Percentiles rank a stretch among this genome's conserved stretches.
Evolutionary conservation across 2,113 vertebrate species (phyloP).

Genomic region (Syngnathus typhle): DNA sequence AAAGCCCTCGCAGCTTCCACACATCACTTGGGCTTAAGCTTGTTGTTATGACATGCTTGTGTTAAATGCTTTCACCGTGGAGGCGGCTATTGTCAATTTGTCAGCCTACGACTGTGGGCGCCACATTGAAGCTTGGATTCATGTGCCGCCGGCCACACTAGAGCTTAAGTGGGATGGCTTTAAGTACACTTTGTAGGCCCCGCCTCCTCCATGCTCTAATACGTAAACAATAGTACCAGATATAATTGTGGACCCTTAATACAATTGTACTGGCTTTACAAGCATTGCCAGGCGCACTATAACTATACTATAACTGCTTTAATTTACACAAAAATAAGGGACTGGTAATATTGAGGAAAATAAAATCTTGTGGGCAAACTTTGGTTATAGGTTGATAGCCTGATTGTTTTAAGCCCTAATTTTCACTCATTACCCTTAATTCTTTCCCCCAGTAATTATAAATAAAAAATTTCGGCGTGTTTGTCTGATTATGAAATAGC

Average conservation of each 20-base stretch:
- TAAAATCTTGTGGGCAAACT: too few relatives aligned
- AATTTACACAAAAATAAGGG: not conserved
- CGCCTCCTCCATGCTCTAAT: not conserved
- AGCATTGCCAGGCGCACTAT: too few relatives aligned
- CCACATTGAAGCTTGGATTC: constrained; percentile 18
- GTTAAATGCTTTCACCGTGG: constrained; percentile 44
- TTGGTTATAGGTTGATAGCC: too few relatives aligned
- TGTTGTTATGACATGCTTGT: constrained; percentile 60
- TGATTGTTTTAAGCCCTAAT: not conserved
- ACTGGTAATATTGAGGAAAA: too few relatives aligned
- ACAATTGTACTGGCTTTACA: not conserved
- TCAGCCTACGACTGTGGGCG: constrained; percentile 34
- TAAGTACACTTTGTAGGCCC: not conserved
- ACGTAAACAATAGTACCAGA: not conserved
- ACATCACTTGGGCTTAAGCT: constrained; percentile 59
- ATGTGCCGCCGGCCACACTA: constrained; percentile 25
- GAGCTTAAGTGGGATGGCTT: constrained; percentile 9
- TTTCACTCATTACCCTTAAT: not conserved
- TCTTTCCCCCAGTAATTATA: too few relatives aligned
- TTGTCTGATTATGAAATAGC: too few relatives aligned
- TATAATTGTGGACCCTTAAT: not conserved
- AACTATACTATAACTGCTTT: not conserved
- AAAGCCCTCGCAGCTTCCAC: constrained; percentile 45
- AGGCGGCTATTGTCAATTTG: constrained; percentile 55
- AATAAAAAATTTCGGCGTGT: too few relatives aligned